Evolutionary conservation across 2,113 vertebrate genomes (phyloP).

Genomic region (Elaphurus davidianus): DNA sequence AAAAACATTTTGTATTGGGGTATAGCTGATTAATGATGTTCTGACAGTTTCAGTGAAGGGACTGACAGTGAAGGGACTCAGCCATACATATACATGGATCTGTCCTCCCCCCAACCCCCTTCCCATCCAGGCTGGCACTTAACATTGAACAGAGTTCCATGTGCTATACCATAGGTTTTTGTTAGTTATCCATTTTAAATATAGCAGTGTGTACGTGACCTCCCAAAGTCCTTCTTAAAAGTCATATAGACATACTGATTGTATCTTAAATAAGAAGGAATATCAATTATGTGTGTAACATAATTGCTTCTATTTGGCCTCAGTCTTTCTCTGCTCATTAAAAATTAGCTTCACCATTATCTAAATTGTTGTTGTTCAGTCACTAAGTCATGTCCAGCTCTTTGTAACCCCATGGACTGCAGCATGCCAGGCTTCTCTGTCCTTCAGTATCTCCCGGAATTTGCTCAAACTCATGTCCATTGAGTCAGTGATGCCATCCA

Average conservation of each 20-base stretch:
- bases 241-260: neutral
- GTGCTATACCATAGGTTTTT: neutral
- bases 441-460: neutral
- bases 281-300: neutral
- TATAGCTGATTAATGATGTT: neutral
- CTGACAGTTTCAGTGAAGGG: neutral
- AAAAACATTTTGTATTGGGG: neutral
- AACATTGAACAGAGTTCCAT: neutral
- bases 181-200: neutral
- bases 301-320: neutral
- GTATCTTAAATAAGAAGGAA: neutral
- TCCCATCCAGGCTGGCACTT: neutral
- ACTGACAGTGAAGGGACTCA: neutral
- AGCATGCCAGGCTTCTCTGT: neutral
- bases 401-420: neutral
- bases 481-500: neutral
- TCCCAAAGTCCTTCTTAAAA: neutral
- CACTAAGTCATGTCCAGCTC: neutral
- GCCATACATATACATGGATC: neutral
- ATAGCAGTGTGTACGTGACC: neutral
- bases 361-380: neutral
- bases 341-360: neutral
- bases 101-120: fast-evolving
- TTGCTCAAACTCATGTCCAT: neutral
- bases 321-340: neutral